These are phyloP conservation scores for Poeciliopsis prolifica DNA, from an alignment of 2,113 vertebrate species.

Conservation along the genomic window DNA sequence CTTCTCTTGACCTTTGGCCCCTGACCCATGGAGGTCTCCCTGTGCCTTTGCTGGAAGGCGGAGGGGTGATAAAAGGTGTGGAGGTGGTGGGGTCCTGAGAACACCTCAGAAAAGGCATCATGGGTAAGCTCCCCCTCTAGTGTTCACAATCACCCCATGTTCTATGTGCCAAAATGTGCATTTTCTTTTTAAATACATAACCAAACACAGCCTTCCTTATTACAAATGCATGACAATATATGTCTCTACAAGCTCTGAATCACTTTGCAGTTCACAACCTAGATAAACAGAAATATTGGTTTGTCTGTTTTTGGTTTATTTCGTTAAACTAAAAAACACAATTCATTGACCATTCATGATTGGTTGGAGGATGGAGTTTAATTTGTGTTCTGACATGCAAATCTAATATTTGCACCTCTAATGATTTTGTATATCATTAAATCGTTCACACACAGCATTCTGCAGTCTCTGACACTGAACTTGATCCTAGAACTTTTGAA, in stretches of 20 bases:
- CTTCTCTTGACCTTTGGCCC: constrained; percentile 86
- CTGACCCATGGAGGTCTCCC: constrained; percentile 82
- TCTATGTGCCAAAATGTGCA: background rate
- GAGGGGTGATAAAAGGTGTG: constrained; percentile 60
- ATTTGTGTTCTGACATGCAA: too few relatives aligned
- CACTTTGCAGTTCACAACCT: background rate
- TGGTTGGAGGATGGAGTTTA: too few relatives aligned
- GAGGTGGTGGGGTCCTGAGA: constrained; percentile 77
- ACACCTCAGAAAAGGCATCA: constrained; percentile 78
- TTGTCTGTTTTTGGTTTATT: too few relatives aligned
- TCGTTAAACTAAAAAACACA: too few relatives aligned
- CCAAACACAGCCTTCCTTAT: background rate
- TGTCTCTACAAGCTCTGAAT: constrained; percentile 4
- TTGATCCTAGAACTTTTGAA: too few relatives aligned
- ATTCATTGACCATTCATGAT: too few relatives aligned
- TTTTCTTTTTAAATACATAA: background rate
- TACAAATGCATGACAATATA: constrained; percentile 2
- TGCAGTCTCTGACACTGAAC: too few relatives aligned
- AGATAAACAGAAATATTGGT: background rate
- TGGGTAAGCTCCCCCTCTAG: constrained; percentile 98
- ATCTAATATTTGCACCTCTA: too few relatives aligned
- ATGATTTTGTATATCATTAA: too few relatives aligned
- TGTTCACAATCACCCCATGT: constrained; percentile 87
- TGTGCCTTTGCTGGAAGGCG: constrained; percentile 79
- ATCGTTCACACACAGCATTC: too few relatives aligned